phyloP scores from a whole-genome alignment of 2,113 vertebrate species.

The Zeus faber region DNA sequence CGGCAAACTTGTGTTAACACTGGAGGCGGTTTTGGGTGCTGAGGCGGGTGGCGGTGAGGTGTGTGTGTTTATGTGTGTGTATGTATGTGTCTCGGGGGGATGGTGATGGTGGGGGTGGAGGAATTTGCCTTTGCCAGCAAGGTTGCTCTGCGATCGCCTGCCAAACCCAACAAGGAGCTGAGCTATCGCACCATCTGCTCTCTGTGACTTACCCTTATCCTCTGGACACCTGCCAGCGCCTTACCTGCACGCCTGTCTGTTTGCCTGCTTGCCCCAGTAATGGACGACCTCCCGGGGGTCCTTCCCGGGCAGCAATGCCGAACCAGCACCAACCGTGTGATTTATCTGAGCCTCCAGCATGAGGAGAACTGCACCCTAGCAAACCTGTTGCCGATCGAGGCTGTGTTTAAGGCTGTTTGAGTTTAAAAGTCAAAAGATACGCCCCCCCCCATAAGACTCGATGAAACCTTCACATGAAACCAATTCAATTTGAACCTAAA shows the following conservation, averaged over 20 bases:
- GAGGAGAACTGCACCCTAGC: too few relatives aligned
- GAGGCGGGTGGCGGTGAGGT: slow-evolving; percentile 12
- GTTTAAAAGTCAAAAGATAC: too few relatives aligned
- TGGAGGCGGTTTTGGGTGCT: slow-evolving; percentile 18
- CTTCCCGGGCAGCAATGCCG: too few relatives aligned
- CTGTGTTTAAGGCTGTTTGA: too few relatives aligned
- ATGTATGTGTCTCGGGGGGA: slow-evolving; percentile 2
- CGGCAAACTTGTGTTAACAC: slow-evolving; percentile 33
- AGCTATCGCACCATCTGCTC: slow-evolving; percentile 62
- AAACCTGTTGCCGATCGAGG: too few relatives aligned
- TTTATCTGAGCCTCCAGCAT: too few relatives aligned
- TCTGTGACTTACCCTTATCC: slow-evolving; percentile 52
- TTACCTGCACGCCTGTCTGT: slow-evolving; percentile 42
- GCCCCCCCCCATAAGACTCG: too few relatives aligned
- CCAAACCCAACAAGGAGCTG: slow-evolving; percentile 71
- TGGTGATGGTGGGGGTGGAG: slow-evolving; percentile 23
- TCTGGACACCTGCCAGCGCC: slow-evolving; percentile 47
- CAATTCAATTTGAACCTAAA: too few relatives aligned
- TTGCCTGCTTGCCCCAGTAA: slow-evolving; percentile 15
- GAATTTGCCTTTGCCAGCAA: slow-evolving; percentile 42
- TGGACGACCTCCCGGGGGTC: slow-evolving; percentile 15
- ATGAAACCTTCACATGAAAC: too few relatives aligned
- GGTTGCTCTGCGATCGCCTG: slow-evolving; percentile 42
- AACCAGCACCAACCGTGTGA: too few relatives aligned
- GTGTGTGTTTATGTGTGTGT: too few relatives aligned